Evolutionary conservation across 2,888 invertebrate species (phyloP).

Genomic region (Taphrorychus bicolor): DNA sequence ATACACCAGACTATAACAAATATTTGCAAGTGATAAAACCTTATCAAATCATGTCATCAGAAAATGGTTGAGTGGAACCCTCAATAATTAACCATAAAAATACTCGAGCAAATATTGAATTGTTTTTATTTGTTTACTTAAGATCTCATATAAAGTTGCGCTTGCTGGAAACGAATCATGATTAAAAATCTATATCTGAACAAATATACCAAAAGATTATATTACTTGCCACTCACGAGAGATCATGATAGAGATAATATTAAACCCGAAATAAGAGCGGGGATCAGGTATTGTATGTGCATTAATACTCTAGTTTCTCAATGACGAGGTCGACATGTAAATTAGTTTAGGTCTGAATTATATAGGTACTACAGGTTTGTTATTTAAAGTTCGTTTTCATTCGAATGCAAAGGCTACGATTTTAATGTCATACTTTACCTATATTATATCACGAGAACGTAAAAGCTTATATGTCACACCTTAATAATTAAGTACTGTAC

Average conservation of each 20-base stretch:
- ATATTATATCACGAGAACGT: too few species aligned
- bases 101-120: constrained; percentile 20
- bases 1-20: constrained; percentile 8
- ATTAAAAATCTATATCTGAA: constrained; percentile 22
- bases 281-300: constrained; percentile 40
- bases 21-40: constrained; percentile 20
- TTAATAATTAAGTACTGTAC: too few species aligned
- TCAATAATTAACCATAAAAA: constrained; percentile 24
- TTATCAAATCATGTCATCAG: constrained; percentile 30
- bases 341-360: too few species aligned
- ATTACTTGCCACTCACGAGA: constrained; percentile 24
- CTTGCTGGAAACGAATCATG: constrained; percentile 24
- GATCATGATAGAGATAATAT: constrained; percentile 5
- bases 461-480: too few species aligned
- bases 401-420: too few species aligned
- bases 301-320: not conserved
- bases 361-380: too few species aligned
- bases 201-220: constrained; percentile 20
- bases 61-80: constrained; percentile 28
- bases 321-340: not conserved
- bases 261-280: constrained; percentile 42
- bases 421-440: too few species aligned
- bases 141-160: constrained; percentile 15
- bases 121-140: constrained; percentile 24
- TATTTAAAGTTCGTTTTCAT: too few species aligned